Evolutionary conservation across 1,140 invertebrate genomes (phyloP).

Genomic region (Zaprionus kolodkinae): DNA sequence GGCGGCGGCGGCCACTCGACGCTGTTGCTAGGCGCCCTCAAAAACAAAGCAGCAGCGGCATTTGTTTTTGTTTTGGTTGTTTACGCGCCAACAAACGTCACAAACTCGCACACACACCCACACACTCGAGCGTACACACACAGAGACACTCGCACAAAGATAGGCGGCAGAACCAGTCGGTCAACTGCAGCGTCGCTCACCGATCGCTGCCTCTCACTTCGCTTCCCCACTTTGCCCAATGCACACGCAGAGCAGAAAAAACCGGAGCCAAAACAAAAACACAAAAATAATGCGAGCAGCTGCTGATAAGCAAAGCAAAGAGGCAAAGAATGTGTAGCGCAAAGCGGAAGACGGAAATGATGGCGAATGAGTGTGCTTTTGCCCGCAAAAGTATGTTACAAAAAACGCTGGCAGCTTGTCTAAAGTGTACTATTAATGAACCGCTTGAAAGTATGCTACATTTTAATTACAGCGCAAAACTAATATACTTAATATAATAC

Average conservation of each 20-base stretch:
- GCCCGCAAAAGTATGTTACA: constrained; percentile 35
- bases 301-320: constrained; percentile 34
- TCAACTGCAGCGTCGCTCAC: constrained; percentile 52
- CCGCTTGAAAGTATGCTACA: constrained; percentile 11
- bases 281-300: constrained; percentile 59
- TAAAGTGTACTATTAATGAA: too few relatives aligned
- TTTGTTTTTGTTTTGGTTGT: constrained; percentile 61
- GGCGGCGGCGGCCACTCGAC: background rate
- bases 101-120: constrained; percentile 26
- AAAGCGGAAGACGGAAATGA: constrained; percentile 34
- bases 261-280: constrained; percentile 75
- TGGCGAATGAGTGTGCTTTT: constrained; percentile 22
- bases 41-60: constrained; percentile 52
- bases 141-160: constrained; percentile 10
- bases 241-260: constrained; percentile 35
- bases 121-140: constrained; percentile 23
- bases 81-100: constrained; percentile 30
- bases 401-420: background rate
- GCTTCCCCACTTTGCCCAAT: background rate
- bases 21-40: constrained; percentile 64
- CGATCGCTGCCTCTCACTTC: constrained; percentile 12
- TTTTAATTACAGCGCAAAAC: background rate
- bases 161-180: constrained; percentile 54
- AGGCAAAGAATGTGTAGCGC: constrained; percentile 36
- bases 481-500: too few relatives aligned